phyloP scores from a whole-genome alignment of 2,797 vertebrate species.

The Micrastur ruficollis region DNA sequence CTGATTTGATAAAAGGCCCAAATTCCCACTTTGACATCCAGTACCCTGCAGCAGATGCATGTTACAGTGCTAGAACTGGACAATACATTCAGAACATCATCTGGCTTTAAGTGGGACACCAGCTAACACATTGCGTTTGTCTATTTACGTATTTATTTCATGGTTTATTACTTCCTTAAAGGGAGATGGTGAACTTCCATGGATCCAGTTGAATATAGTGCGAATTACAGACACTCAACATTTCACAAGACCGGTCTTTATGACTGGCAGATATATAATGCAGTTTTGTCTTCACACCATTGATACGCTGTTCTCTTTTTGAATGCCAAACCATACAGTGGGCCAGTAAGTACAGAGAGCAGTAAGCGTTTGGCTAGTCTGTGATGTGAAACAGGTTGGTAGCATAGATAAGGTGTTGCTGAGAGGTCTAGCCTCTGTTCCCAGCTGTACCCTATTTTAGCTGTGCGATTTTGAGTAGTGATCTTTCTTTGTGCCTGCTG shows the following conservation, averaged over 20 bases:
- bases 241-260: background rate
- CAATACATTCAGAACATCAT: background rate
- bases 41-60: background rate
- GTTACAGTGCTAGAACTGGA: background rate
- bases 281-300: background rate
- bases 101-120: background rate
- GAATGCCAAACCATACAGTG: accelerated
- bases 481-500: background rate
- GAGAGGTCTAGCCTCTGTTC: background rate
- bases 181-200: background rate
- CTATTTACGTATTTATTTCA: background rate
- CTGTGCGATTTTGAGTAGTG: background rate
- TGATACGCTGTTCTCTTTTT: background rate
- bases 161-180: background rate
- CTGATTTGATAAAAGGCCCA: background rate
- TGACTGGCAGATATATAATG: background rate
- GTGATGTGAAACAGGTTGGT: background rate
- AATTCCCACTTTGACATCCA: background rate
- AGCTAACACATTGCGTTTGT: background rate
- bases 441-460: background rate
- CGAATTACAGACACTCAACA: background rate
- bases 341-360: background rate
- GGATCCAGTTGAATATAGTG: background rate
- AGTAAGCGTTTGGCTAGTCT: background rate
- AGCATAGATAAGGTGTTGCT: background rate